These are phyloP conservation scores for Pimpla rufipes DNA, from an alignment of 2,888 invertebrate species.

Conservation along the genomic window DNA sequence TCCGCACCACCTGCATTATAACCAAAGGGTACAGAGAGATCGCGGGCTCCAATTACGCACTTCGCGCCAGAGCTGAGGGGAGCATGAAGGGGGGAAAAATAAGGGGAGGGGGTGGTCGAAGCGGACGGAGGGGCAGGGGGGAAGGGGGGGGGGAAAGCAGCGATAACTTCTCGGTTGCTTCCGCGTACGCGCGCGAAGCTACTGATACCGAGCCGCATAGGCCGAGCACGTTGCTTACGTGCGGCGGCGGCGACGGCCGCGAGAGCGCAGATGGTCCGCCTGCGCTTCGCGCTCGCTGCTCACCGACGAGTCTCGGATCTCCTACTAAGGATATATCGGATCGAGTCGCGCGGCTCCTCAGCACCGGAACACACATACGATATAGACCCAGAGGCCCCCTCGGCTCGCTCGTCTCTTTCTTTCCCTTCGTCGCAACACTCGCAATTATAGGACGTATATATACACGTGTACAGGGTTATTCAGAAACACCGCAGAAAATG, in stretches of 20 bases:
- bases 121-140: neutral
- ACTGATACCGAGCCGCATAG: slow-evolving; percentile 42
- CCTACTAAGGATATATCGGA: slow-evolving; percentile 34
- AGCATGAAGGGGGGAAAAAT: neutral
- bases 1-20: slow-evolving; percentile 53
- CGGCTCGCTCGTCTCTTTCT: slow-evolving; percentile 20
- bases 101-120: neutral
- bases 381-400: slow-evolving; percentile 21
- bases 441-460: slow-evolving; percentile 59
- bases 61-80: slow-evolving; percentile 38
- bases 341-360: slow-evolving; percentile 17
- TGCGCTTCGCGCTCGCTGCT: no score
- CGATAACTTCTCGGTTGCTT: slow-evolving; percentile 57
- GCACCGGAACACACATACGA: slow-evolving; percentile 32
- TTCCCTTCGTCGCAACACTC: slow-evolving; percentile 33
- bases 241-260: no score
- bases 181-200: slow-evolving; percentile 52
- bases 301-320: slow-evolving; percentile 12
- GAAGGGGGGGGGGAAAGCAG: neutral
- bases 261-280: slow-evolving; percentile 13
- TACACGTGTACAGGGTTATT: no score
- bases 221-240: slow-evolving; percentile 11
- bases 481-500: no score
- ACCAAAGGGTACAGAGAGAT: slow-evolving; percentile 32
- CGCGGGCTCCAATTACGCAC: slow-evolving; percentile 59